Percentiles rank a stretch among this genome's conserved stretches.
These are phyloP conservation scores for Ophioninae sp. DNA, from an alignment of 2,888 invertebrate species.

Conservation along the genomic window DNA sequence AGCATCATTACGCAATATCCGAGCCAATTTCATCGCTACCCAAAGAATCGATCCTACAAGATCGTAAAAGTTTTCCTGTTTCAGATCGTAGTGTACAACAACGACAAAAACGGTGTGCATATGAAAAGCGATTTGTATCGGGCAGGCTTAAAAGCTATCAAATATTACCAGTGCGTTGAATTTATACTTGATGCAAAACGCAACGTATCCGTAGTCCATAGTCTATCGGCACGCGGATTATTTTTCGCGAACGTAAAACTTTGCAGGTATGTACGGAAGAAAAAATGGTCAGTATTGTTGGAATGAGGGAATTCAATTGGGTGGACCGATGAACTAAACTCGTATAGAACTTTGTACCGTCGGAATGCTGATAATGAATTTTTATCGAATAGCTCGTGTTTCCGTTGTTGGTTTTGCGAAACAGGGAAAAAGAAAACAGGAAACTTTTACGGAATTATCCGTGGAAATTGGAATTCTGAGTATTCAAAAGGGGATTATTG, in stretches of 20 bases:
- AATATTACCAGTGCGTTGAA: background rate
- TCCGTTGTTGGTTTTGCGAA: background rate
- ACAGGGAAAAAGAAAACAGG: background rate
- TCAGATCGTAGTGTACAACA: background rate
- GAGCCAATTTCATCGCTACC: background rate
- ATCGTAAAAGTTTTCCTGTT: background rate
- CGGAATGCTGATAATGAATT: background rate
- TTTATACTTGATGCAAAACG: too few relatives aligned
- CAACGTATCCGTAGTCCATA: too few relatives aligned
- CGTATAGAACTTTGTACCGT: background rate
- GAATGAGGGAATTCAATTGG: background rate
- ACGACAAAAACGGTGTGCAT: background rate
- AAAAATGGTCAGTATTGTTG: background rate
- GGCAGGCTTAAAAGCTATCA: background rate
- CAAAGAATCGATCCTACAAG: background rate
- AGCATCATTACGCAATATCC: slow-evolving; percentile 26
- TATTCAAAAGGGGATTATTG: background rate
- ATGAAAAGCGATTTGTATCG: background rate
- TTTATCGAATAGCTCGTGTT: background rate
- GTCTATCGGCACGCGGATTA: too few relatives aligned
- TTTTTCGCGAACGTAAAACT: too few relatives aligned
- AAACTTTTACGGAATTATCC: background rate
- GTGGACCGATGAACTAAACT: background rate
- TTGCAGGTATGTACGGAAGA: too few relatives aligned
- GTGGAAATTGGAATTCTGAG: background rate